phyloP scores from a whole-genome alignment of 1,140 invertebrate species.

The Tribolium madens region DNA sequence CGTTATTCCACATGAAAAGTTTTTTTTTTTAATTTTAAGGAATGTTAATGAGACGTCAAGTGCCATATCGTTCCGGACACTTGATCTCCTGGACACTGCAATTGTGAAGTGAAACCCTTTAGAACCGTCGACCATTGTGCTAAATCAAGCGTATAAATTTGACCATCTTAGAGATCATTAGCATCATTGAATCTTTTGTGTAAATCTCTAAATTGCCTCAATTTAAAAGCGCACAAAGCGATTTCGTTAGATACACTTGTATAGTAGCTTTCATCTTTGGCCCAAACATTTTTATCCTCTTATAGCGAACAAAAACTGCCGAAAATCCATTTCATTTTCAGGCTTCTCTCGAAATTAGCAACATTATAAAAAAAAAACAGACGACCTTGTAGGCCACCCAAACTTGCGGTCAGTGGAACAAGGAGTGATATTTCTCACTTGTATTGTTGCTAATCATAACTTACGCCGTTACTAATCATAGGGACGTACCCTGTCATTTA shows the following conservation, averaged over 20 bases:
- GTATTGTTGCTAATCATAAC: conserved; percentile 52
- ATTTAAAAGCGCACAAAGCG: conserved; percentile 40
- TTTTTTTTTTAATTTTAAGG: neutral
- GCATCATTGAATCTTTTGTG: conserved; percentile 40
- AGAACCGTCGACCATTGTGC: conserved; percentile 5
- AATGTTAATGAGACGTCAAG: neutral
- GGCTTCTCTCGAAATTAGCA: conserved; percentile 22
- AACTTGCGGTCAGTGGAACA: conserved; percentile 50
- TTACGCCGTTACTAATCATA: conserved; percentile 27
- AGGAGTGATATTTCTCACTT: conserved; percentile 55
- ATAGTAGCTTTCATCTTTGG: conserved; percentile 25
- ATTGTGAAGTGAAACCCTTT: conserved; percentile 24
- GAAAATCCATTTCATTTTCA: conserved; percentile 33
- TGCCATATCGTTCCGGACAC: neutral
- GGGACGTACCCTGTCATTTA: conserved; percentile 51
- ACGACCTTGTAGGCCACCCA: conserved; percentile 54
- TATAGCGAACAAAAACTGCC: conserved; percentile 40
- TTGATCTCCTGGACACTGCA: neutral
- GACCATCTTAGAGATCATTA: conserved; percentile 41
- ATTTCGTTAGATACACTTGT: conserved; percentile 43
- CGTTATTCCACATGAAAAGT: no score
- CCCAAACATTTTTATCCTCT: conserved; percentile 36
- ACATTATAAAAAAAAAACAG: conserved; percentile 41
- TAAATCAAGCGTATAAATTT: conserved; percentile 46
- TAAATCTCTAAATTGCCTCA: conserved; percentile 43